Base-by-base conservation (phyloP, 2,888 invertebrate species). In the Hofmannophila pseudospretella region DNA sequence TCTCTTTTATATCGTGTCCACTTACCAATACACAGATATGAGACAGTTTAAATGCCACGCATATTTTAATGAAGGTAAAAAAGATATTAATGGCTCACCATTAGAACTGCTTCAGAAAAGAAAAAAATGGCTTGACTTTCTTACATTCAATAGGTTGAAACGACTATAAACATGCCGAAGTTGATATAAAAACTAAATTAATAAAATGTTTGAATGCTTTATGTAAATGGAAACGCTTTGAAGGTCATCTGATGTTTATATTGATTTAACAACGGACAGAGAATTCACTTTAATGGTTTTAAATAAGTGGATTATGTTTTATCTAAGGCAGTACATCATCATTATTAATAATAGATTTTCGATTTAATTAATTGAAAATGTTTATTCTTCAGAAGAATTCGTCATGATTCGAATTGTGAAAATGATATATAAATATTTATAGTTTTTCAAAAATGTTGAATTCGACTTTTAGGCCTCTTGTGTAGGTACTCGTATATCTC, bases 21-120 rank as follows among this genome's bases (percentile, higher is more conserved):
- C 52, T 58, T 45, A 55, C 44, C 47, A 47, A 62, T 50, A 59
- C 52, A 49, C 38, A 44, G 49, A 56, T 47, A 41, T 41, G 32
- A 29, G 42, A 41, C 40, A 47, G 46, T 54, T 57, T 55, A 58
- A 67, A 74, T 61, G 58, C 65, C 59, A 57, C 53, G 65, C 58
- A 65, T 65, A 66, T 67, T 67, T 66, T 66, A 64, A 66, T 59
- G 55, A 41, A 41, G 49, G 55, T 63, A 57, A 60, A 62, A 70
- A 60, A 61, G 54, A 62, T 66, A 67, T 61, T 63, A 66, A 67
- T 68, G 68, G 56, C 51, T 44, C 43, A 49, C 52, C 65, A 68
- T 72, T 67, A 65, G 54, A 62, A 47, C 54, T 48, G 54, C 42
- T 57, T 58, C 59, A 54, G 41, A 41, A 41, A 50, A 51, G 41